Evolutionary conservation across 37 sponge, comb jelly and placozoan genomes (phyloP), one percentile per base, ranked within the genome.

Genomic region (Haliclona indistincta): DNA sequence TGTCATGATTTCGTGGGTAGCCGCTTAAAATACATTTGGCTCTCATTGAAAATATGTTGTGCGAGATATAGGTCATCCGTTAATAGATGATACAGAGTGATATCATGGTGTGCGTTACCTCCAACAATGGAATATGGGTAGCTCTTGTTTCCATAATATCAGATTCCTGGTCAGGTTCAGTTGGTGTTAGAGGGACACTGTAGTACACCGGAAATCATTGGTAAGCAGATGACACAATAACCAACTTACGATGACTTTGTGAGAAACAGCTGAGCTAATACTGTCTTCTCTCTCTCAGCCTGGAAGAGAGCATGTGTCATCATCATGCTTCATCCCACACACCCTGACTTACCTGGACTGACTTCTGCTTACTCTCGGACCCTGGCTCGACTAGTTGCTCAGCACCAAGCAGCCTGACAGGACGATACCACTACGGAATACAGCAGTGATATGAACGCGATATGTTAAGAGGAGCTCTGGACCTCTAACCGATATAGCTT

Each of bases 221-320:
- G 43, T 7, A 15, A 30, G 13, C 20, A 20, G 40, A 30, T 15
- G 6, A 37, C 23, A 68, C 36, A 35, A 33, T 2, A 25, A 29
- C 20, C 4, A 23, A 64, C 67, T 39, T 64, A 90, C 91, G 82
- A 85, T 22, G 81, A 54, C 66, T 84, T 85, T 38, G 62, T 81
- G 78, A 90, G 81, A 68, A 85, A 90, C 42, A 90, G 82, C 23
- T 81, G 82, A 36, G 86, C 86, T 34, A 90, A 56, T 0, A 85
- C 86, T 38, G 19, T 85, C 73, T 61, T 56, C 38, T 90, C 91
- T 52, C 91, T 70, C 56, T 81, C 78, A 15, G 78, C 78, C 76
- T 70, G 25, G 6, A 47, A 25, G 49, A 20, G 29, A 33, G 49
- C 28, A 70, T n/a, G n/a, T n/a, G n/a, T n/a, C n/a, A n/a, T n/a